A percentile compares a stretch with the other conserved stretches of the same genome.
These are phyloP conservation scores for Drosophila nigrodunni DNA, from an alignment of 1,140 invertebrate species.

Conservation along the genomic window DNA sequence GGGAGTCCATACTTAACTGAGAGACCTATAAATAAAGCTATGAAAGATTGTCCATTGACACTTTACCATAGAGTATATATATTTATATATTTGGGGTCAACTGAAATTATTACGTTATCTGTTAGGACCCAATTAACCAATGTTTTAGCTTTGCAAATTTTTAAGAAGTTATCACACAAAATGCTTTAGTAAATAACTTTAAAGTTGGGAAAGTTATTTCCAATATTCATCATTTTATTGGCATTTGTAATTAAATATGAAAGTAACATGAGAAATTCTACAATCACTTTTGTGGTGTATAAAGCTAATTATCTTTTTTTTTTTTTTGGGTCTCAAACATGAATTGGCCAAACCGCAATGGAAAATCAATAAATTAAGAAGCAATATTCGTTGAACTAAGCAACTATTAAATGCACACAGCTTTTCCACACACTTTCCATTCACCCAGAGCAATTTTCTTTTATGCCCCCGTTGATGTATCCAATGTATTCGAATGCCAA, in stretches of 20 bases:
- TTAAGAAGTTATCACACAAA: no score
- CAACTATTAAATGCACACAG: conserved; percentile 69
- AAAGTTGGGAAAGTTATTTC: neutral
- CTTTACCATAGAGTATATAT: neutral
- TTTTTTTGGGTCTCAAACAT: neutral
- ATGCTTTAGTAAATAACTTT: no score
- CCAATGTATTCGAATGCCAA: conserved; percentile 52
- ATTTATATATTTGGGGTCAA: neutral
- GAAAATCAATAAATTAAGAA: conserved; percentile 58
- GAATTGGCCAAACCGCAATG: conserved; percentile 24
- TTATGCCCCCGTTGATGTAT: conserved; percentile 28
- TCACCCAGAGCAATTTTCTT: conserved; percentile 59
- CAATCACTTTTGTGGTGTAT: conserved; percentile 2
- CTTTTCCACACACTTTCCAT: conserved; percentile 35
- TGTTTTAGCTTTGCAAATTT: neutral
- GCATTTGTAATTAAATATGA: neutral
- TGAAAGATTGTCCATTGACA: conserved; percentile 1
- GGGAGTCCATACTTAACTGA: conserved; percentile 17
- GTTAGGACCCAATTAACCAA: neutral
- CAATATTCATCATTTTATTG: neutral
- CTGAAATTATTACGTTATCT: neutral
- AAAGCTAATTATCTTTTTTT: neutral
- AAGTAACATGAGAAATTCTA: conserved; percentile 10
- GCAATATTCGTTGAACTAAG: conserved; percentile 13
- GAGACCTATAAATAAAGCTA: conserved; percentile 35